Evolutionary conservation across 2,797 vertebrate species (phyloP).

Genomic region (Myotis pilosus): DNA sequence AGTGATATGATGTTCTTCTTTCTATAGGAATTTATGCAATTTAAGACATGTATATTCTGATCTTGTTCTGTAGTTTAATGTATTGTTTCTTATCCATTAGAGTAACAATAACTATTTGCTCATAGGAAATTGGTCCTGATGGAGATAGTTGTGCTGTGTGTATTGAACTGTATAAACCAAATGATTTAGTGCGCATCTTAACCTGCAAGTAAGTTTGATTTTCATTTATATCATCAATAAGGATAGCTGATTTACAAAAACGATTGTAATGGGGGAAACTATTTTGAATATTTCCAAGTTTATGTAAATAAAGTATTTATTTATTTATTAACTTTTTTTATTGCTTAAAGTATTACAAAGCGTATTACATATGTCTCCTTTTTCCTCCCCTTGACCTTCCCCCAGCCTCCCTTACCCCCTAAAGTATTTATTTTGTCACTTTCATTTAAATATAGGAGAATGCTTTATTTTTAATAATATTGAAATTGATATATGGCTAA

Average conservation of each 20-base stretch:
- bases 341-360: no score
- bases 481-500: conserved; percentile 1
- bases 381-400: no score
- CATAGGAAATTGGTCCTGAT: conserved; percentile 88
- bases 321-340: not conserved
- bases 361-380: no score
- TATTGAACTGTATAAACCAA: conserved; percentile 91
- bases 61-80: conserved; percentile 44
- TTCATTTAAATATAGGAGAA: conserved; percentile 39
- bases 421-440: conserved; percentile 29
- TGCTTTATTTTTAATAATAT: conserved; percentile 33
- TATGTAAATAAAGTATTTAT: conserved; percentile 6
- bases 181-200: conserved; percentile 93
- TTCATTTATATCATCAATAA: conserved; percentile 51
- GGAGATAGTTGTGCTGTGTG: conserved; percentile 92
- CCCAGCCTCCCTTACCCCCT: no score
- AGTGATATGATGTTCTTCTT: not conserved
- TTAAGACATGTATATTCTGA: conserved; percentile 36
- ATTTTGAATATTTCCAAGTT: conserved; percentile 57
- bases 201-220: conserved; percentile 91
- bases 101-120: conserved; percentile 62
- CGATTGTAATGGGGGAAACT: not conserved
- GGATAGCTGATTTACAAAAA: conserved; percentile 41
- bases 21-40: conserved; percentile 27
- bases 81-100: conserved; percentile 27